Evolutionary conservation across 2,888 invertebrate species (phyloP).

Genomic region (Lycophotia porphyrea): DNA sequence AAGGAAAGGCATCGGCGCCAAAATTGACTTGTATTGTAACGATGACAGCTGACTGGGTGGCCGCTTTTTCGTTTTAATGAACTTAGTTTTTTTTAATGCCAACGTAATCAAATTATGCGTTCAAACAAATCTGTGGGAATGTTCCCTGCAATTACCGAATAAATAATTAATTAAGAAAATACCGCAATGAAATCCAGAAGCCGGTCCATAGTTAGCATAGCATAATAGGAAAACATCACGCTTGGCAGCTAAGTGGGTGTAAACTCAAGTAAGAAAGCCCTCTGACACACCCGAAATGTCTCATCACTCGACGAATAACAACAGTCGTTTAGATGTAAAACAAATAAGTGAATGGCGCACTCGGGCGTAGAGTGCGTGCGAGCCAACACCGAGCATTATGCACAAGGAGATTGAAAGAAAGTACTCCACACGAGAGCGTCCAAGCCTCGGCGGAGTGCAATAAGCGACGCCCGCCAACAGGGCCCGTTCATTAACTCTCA

Average conservation of each 20-base stretch:
- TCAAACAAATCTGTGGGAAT: constrained; percentile 20
- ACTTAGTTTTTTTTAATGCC: constrained; percentile 46
- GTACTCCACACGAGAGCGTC: constrained; percentile 87
- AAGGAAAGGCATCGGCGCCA: constrained; percentile 81
- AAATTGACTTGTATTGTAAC: constrained; percentile 86
- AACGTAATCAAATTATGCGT: background rate
- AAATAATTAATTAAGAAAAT: constrained; percentile 32
- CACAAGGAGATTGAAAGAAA: constrained; percentile 89
- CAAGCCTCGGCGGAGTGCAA: constrained; percentile 86
- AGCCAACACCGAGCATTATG: constrained; percentile 86
- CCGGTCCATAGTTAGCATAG: constrained; percentile 59
- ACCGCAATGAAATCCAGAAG: constrained; percentile 60
- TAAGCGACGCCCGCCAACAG: constrained; percentile 86
- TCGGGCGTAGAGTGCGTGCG: constrained; percentile 83
- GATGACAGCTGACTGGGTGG: constrained; percentile 86
- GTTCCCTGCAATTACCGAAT: constrained; percentile 20
- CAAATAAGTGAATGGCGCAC: constrained; percentile 87
- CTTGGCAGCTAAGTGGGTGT: constrained; percentile 81
- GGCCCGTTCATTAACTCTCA: constrained; percentile 87
- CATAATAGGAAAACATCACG: constrained; percentile 76
- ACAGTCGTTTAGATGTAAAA: constrained; percentile 85
- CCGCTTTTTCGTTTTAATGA: constrained; percentile 77
- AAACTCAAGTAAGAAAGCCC: constrained; percentile 79
- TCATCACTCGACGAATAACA: constrained; percentile 78
- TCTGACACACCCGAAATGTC: constrained; percentile 84